Evolutionary conservation across 2,797 vertebrate genomes (phyloP), one percentile per base, ranked within the genome.

Genomic region (Rhinoraja longicauda): DNA sequence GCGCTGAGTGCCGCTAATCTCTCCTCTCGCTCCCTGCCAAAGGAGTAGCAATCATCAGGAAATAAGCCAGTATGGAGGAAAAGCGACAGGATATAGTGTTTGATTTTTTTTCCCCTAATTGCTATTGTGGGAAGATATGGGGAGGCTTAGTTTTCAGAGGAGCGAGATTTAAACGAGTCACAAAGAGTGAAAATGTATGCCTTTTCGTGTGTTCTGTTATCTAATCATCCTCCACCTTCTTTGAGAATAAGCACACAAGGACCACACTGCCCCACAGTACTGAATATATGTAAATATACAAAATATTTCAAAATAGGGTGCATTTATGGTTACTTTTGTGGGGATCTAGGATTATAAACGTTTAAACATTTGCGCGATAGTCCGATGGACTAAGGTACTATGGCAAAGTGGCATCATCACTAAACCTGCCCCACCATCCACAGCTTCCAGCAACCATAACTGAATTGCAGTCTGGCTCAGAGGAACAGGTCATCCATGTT

Each of bases 1-100:
- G 99, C 99, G 1, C 98, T 99, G 73, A 99, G 97, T 45, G 99
- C 99, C 81, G 99, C 99, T 94, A 99, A 94, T 3, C 99, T 97
- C 93, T 99, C 99, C 93, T 99, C 99, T 92, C 99, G 96, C 93
- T 99, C 99, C 95, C 99, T 99, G 93, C 0, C 93, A 93, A 93
- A 93, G 90, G 5, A 94, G 0, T 26, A 70, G 64, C 10, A 90
- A 32, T 39, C 19, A 91, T 91, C 17, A 91, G 70, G 84, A 88
- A 67, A 88, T 32, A n/a, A 36, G 17, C n/a, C 53, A 5, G 45
- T 53, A 67, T 17, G 62, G 7, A 64, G 88, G n/a, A 29, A 62
- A 88, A 64, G 15, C 1, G 7, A n/a, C 57, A 86, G 62, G 84
- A 32, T 17, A 39, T 45, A 59, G n/a, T 9, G 53, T 5, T 59